These are phyloP conservation scores for Chaenogobius annularis DNA, from an alignment of 2,113 vertebrate species.

Conservation along the genomic window DNA sequence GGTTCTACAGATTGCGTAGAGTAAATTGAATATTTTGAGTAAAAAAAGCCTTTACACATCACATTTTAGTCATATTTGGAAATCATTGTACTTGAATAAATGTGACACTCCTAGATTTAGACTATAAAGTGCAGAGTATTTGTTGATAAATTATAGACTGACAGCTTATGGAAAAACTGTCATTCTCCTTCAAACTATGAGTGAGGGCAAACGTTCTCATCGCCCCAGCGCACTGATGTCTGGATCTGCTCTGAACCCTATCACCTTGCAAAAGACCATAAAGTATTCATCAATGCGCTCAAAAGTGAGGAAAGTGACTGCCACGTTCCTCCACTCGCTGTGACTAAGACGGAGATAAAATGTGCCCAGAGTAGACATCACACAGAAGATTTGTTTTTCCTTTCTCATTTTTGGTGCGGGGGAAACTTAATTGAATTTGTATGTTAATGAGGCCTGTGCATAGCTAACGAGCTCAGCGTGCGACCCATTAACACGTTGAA, in stretches of 20 bases:
- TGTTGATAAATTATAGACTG: background rate
- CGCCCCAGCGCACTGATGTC: constrained; percentile 22
- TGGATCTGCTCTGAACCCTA: constrained; percentile 26
- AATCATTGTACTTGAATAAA: background rate
- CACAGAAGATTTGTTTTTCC: constrained; percentile 71
- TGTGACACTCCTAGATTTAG: background rate
- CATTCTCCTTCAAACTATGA: constrained; percentile 28
- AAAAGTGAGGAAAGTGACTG: constrained; percentile 30
- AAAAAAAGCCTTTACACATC: no score
- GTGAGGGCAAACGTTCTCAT: constrained; percentile 36
- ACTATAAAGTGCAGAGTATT: background rate
- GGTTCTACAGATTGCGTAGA: no score
- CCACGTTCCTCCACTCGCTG: constrained; percentile 40
- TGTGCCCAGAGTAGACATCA: constrained; percentile 50
- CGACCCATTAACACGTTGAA: constrained; percentile 79
- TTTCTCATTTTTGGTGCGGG: constrained; percentile 23
- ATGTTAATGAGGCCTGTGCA: constrained; percentile 79
- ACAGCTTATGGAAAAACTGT: constrained; percentile 37
- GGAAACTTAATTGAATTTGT: constrained; percentile 81
- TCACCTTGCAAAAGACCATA: constrained; percentile 39
- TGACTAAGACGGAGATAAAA: constrained; percentile 52
- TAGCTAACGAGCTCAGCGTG: constrained; percentile 78
- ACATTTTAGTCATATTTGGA: no score
- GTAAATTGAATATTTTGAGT: no score
- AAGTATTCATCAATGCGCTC: constrained; percentile 43